Evolutionary conservation across 2,888 invertebrate genomes (phyloP).

Genomic region (Mythimna vitellina): DNA sequence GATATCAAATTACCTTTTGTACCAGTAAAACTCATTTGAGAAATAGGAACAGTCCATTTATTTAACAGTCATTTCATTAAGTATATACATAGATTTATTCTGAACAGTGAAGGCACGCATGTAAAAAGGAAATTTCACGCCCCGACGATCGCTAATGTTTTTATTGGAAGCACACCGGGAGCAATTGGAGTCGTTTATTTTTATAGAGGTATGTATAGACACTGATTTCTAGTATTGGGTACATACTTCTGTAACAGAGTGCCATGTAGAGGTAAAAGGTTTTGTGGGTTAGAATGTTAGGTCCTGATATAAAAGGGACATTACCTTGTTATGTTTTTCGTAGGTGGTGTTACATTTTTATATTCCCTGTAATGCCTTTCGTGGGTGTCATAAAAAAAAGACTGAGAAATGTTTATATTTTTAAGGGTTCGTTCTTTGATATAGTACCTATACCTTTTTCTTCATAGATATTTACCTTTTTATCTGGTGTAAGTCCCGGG

Average conservation of each 20-base stretch:
- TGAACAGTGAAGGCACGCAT: slow-evolving; percentile 63
- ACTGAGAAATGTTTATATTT: not conserved
- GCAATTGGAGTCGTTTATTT: slow-evolving; percentile 74
- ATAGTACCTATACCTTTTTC: no score
- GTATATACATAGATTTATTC: slow-evolving; percentile 53
- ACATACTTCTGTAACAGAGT: slow-evolving; percentile 37
- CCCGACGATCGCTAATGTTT: slow-evolving; percentile 76
- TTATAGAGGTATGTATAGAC: slow-evolving; percentile 68
- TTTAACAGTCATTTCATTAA: slow-evolving; percentile 49
- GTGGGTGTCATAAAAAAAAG: slow-evolving; percentile 16
- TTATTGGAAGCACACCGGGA: slow-evolving; percentile 74
- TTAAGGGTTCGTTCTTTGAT: not conserved
- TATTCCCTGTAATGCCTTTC: slow-evolving; percentile 2
- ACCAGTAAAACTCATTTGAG: slow-evolving; percentile 32
- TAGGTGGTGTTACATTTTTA: slow-evolving; percentile 24
- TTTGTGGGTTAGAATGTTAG: slow-evolving; percentile 11
- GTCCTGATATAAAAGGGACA: slow-evolving; percentile 21
- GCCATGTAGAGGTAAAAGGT: slow-evolving; percentile 17
- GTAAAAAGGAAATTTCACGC: slow-evolving; percentile 75
- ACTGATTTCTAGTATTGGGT: slow-evolving; percentile 71
- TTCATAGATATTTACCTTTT: no score
- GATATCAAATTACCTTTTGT: slow-evolving; percentile 23
- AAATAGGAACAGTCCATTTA: slow-evolving; percentile 49
- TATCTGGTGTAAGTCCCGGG: no score
- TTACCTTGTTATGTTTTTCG: slow-evolving; percentile 32